A percentile compares a stretch with the other conserved stretches of the same genome.
Conservation (phyloP, 1,140 invertebrate species). For the Leucophenga varia region DNA sequence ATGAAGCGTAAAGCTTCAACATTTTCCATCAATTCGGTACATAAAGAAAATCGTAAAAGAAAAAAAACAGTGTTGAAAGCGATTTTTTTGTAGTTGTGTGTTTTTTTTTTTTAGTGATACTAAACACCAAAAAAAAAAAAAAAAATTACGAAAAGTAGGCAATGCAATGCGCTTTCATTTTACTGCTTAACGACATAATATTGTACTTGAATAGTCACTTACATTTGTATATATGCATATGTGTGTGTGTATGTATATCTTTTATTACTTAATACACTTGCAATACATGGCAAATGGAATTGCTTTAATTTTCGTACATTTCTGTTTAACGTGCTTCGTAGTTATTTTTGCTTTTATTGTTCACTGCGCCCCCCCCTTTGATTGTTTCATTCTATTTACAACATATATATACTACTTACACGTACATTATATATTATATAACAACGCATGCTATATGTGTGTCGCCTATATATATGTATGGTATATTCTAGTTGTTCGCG, state of each 20-base stretch:
- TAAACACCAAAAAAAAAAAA: neutral
- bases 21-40: conserved; percentile 45
- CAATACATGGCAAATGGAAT: conserved; percentile 26
- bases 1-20: conserved; percentile 53
- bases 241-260: conserved; percentile 12
- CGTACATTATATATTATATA: too few species aligned
- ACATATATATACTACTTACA: too few species aligned
- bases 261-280: conserved; percentile 23
- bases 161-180: conserved; percentile 51
- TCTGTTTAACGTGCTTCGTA: conserved; percentile 48
- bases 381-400: too few species aligned
- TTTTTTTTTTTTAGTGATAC: too few species aligned
- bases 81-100: too few species aligned
- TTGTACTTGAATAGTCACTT: neutral
- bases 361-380: conserved; percentile 21
- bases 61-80: too few species aligned
- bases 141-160: conserved; percentile 38
- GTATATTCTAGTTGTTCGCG: too few species aligned
- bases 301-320: conserved; percentile 46
- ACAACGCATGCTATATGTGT: too few species aligned
- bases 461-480: too few species aligned
- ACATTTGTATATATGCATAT: conserved; percentile 3
- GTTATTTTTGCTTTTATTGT: conserved; percentile 54
- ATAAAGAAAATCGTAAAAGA: too few species aligned
- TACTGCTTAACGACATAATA: conserved; percentile 49